Evolutionary conservation across 2,797 vertebrate species (phyloP).

Genomic region (Arctocebus calabarensis): DNA sequence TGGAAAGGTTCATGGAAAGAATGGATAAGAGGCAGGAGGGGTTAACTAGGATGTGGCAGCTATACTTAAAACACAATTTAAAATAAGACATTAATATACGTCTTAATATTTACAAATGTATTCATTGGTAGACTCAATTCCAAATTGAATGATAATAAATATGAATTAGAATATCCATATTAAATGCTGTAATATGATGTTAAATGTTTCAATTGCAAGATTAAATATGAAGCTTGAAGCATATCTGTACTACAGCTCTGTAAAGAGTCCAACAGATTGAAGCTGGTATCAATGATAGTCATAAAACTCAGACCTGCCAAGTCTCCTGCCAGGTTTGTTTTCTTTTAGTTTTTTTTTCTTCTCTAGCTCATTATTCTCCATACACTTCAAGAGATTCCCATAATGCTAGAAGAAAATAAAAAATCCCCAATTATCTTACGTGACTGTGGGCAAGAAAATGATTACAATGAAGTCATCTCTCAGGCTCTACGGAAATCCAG

Average conservation of each 20-base stretch:
- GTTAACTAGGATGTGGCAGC: not conserved
- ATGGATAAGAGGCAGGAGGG: not conserved
- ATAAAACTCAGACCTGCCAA: constrained; percentile 42
- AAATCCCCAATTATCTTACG: constrained; percentile 73
- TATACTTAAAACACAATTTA: not conserved
- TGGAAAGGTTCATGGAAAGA: not conserved
- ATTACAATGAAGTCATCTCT: constrained; percentile 68
- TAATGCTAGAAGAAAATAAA: constrained; percentile 4
- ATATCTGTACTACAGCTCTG: not conserved
- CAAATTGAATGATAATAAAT: not conserved
- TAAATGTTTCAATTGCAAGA: constrained; percentile 36
- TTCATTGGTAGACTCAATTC: not conserved
- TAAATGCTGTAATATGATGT: not conserved
- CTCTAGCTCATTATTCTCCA: constrained; percentile 58
- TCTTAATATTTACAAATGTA: not conserved
- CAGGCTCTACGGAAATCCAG: constrained; percentile 43
- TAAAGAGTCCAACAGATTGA: constrained; percentile 46
- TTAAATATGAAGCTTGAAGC: constrained; percentile 58
- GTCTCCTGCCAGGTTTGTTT: constrained; percentile 53
- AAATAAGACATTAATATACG: not conserved
- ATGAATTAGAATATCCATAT: not conserved
- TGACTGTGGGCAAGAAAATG: constrained; percentile 34
- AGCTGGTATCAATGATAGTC: constrained; percentile 52
- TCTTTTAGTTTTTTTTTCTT: constrained; percentile 47
- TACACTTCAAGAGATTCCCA: constrained; percentile 38